Base-by-base conservation (phyloP, 2,113 vertebrate genomes). In the Ciconia maguari region DNA sequence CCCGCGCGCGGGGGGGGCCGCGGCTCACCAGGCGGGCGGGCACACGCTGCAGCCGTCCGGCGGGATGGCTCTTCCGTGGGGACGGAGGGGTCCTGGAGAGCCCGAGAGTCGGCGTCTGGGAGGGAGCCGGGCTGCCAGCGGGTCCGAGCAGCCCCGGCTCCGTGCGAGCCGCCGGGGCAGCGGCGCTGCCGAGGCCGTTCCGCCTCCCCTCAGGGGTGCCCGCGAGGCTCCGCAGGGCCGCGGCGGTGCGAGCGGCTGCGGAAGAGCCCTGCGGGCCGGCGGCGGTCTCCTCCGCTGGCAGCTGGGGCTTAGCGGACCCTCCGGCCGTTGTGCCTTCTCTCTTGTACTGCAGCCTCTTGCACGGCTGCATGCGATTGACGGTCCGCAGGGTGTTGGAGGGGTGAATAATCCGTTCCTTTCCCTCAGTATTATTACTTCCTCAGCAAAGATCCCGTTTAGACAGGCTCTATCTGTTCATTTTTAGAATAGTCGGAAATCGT, bases 381-480 rank as follows among this genome's bases (percentile, higher is more conserved):
- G 41, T 3, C 34, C 8, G 41, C 42, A 16, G 57, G 16, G 52
- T 16, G 65, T 27, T 10, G 12, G 48, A 30, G 42, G 38, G 58
- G 24, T 10, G 38, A 46, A 38, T 21, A 16, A 41, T 8, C 27
- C 3, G 9, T 13, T 46, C 14, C 29, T 64, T 15, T 11, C 44
- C 30, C 21, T 49, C 24, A 3, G 0, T 34, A 4, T 8, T 34
- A 4, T 8, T 29, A 9, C 44, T 24, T 52, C 27, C 21, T 9
- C 27, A 54, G 66, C 46, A 16, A 26, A 34, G 57, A 19, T 13
- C 16, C 11, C 27, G 0, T 21, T 52, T 26, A 16, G 21, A 4
- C 32, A 3, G 32, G 44, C 58, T 51, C 57, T 22, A 0, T 24
- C 49, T 36, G 36, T 58, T 48, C 36, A 2, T 36, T 64, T 42